Percentiles rank a stretch among this genome's conserved stretches.
These are phyloP conservation scores for Drosophila erecta DNA, from an alignment of 1,140 invertebrate genomes.

Conservation along the genomic window DNA sequence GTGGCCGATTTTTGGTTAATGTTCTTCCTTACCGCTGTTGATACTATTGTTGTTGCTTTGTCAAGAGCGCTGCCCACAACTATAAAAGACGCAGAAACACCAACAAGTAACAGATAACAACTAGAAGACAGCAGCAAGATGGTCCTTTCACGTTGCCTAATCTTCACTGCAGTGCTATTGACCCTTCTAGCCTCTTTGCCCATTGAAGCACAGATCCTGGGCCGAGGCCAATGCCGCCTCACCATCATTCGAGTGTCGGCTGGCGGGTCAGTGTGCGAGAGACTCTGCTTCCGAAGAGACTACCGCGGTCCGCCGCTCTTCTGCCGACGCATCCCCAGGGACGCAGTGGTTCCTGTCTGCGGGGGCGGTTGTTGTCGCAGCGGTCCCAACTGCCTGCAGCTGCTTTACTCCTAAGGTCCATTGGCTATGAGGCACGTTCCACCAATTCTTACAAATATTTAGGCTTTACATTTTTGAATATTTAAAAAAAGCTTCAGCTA, in stretches of 20 bases:
- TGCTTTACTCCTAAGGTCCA: constrained; percentile 1
- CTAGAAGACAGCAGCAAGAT: neutral
- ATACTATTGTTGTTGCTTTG: constrained; percentile 1
- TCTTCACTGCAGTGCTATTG: neutral
- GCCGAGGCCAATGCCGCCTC: constrained; percentile 16
- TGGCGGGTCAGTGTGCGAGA: constrained; percentile 24
- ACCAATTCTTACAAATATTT: no score
- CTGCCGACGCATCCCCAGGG: constrained; percentile 5
- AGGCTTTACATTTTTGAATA: no score
- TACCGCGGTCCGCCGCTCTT: constrained; percentile 21
- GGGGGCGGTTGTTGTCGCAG: constrained; percentile 21
- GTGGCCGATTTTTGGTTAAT: constrained; percentile 9
- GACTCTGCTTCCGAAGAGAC: constrained; percentile 17
- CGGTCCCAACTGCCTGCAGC: constrained; percentile 23
- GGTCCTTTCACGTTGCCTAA: neutral
- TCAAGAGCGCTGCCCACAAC: neutral
- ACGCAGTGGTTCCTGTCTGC: constrained; percentile 8
- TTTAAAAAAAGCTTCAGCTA: no score
- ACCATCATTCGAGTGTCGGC: constrained; percentile 1
- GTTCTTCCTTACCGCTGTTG: constrained; percentile 13
- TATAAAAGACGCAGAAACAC: constrained; percentile 23
- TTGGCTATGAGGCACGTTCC: no score
- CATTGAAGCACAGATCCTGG: constrained; percentile 14
- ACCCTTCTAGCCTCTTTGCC: neutral
- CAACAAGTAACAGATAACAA: neutral